Evolutionary conservation across 1,140 invertebrate genomes (phyloP), one percentile per base, ranked within the genome.

Genomic region (Batillaria attramentaria): DNA sequence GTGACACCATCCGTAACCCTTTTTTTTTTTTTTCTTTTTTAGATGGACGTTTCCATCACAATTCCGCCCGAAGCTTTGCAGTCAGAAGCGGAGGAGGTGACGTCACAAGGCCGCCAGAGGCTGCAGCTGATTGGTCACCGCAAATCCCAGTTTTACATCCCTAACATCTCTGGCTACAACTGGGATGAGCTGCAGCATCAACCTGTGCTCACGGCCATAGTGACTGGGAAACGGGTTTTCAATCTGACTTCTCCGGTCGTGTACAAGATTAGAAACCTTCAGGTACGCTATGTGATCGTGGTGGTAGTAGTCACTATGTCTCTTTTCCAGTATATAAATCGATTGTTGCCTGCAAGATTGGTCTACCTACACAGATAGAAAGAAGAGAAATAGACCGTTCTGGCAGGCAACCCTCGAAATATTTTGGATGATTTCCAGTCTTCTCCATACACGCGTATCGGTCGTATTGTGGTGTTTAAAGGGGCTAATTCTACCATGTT

Each of bases 201-300:
- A 42, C 80, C 82, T 46, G 90, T 91, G 10, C 69, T 91, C 13
- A 84, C 85, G 35, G 89, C 88, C 5, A 84, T 79, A 16, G 84
- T 91, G 16, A 81, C 84, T 13, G 89, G 88, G 39, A 81, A 76
- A 13, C 84, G 81, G 8, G 83, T 92, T n/a, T 60, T 76, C 3
- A 90, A 91, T 79, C 84, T 93, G 6, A 87, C 84, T 0, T 81
- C 88, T 35, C 91, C 91, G 5, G 87, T 93, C 0, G 78, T 83
- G 16, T 92, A 91, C 72, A 84, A 42, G 5, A 77, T 88, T 16
- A 37, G 78, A 5, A 86, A 85, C 37, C 83, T 92, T 20, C 82
- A 88, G 80, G 86, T 88, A 66, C 68, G 73, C n/a, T n/a, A n/a
- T n/a, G n/a, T n/a, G n/a, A n/a, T n/a, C n/a, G n/a, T n/a, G n/a